A percentile compares a stretch with the other conserved stretches of the same genome.
These are phyloP conservation scores for Istiophorus platypterus DNA, from an alignment of 2,113 vertebrate species.

Conservation along the genomic window DNA sequence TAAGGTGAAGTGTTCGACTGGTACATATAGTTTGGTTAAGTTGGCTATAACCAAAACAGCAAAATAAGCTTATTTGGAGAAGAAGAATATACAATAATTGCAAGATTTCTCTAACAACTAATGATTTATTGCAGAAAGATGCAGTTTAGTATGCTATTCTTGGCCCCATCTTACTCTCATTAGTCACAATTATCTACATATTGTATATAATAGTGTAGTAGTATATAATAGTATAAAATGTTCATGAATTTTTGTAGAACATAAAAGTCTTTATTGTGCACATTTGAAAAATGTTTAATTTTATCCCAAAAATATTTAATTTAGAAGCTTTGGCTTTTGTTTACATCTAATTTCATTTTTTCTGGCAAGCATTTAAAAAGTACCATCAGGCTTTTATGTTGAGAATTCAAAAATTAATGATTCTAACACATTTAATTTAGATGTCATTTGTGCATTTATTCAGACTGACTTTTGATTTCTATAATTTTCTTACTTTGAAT, in stretches of 20 bases:
- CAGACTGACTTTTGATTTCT: neutral
- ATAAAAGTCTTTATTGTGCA: neutral
- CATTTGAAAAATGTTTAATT: neutral
- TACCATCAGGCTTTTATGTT: neutral
- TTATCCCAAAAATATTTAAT: neutral
- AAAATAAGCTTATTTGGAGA: accelerated
- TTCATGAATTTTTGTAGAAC: neutral
- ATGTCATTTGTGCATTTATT: neutral
- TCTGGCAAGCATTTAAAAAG: neutral
- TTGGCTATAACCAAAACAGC: neutral
- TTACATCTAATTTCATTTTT: neutral
- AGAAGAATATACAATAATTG: neutral
- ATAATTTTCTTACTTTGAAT: neutral
- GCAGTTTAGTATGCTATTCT: neutral
- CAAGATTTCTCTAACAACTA: neutral
- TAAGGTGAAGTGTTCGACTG: neutral
- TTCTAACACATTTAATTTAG: neutral
- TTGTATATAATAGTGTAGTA: neutral
- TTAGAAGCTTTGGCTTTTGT: neutral
- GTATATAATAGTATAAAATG: neutral
- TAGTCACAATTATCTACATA: neutral
- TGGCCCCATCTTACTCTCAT: neutral
- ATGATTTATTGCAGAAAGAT: neutral
- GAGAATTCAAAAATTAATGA: neutral
- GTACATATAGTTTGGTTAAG: neutral